Percentiles rank a stretch among this genome's conserved stretches.
phyloP scores from a whole-genome alignment of 2,797 vertebrate genomes.

The Amblyraja radiata region DNA sequence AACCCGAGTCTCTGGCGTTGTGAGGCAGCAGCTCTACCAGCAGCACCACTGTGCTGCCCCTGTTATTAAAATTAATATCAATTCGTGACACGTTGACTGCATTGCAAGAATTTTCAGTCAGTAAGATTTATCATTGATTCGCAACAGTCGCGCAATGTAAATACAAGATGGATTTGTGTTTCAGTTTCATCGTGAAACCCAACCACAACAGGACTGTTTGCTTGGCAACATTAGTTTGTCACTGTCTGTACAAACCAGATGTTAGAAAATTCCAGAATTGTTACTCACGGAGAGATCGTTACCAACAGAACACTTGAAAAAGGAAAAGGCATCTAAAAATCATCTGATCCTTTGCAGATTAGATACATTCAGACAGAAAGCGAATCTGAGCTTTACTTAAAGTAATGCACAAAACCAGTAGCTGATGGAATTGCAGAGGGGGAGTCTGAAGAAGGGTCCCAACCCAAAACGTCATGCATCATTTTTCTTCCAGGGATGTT shows the following conservation, averaged over 20 bases:
- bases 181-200: background rate
- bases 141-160: background rate
- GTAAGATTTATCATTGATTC: no score
- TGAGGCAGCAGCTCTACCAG: no score
- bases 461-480: no score
- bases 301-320: background rate
- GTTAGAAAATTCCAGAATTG: background rate
- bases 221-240: background rate
- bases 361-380: background rate
- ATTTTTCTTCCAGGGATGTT: no score
- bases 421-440: background rate
- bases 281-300: background rate
- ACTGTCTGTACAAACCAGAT: background rate
- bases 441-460: no score
- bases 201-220: background rate
- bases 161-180: background rate
- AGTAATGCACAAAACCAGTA: background rate
- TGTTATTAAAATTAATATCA: no score
- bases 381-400: background rate
- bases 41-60: no score
- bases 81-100: no score
- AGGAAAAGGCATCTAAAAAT: background rate
- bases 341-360: background rate
- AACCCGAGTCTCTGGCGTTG: no score
- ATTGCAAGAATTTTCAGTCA: background rate